Evolutionary conservation across 2,113 vertebrate genomes (phyloP), one percentile per base, ranked within the genome.

Genomic region (Grammomys dolichurus): DNA sequence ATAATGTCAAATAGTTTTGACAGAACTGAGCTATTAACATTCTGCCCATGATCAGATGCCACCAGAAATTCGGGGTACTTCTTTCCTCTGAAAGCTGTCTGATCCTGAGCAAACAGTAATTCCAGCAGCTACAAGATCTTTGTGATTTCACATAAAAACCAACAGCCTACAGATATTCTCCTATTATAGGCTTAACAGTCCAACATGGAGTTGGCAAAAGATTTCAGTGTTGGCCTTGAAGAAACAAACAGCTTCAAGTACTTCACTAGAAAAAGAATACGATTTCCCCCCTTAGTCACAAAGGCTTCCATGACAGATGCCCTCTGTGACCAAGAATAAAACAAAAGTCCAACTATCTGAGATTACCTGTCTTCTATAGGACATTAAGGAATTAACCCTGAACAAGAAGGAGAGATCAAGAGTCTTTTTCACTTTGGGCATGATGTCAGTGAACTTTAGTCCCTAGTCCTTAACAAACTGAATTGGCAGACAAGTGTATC

Each of bases 361-460:
- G 51, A 87, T 9, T 48, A 31, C n/a, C 40, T 11, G 60, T 78
- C 4, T 63, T 67, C 43, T 26, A 20, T 31, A 40, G 48, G 33
- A 77, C n/a, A 46, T 11, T n/a, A 90, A 67, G 58, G 33, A 89
- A 56, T 67, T 48, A 60, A 58, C 58, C 73, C 75, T 46, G 85
- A 40, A 19, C 72, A 91, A 90, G 43, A 43, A n/a, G 24, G 19
- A 96, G 13, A 51, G 77, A 33, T 60, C 92, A 19, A 12, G 1
- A 54, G 82, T 93, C 90, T 72, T 89, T 46, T 96, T 86, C 76
- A 73, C 12, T 90, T 88, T 90, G 31, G 84, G 80, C 31, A 40
- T 77, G 78, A 26, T 67, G 70, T 78, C 54, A 70, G 76, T 78
- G 54, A 97, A 78, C 65, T 69, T 69, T 78, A 84, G 72, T 89